Conservation (phyloP, 2,888 invertebrate species). For the Apodemia hepburni region DNA sequence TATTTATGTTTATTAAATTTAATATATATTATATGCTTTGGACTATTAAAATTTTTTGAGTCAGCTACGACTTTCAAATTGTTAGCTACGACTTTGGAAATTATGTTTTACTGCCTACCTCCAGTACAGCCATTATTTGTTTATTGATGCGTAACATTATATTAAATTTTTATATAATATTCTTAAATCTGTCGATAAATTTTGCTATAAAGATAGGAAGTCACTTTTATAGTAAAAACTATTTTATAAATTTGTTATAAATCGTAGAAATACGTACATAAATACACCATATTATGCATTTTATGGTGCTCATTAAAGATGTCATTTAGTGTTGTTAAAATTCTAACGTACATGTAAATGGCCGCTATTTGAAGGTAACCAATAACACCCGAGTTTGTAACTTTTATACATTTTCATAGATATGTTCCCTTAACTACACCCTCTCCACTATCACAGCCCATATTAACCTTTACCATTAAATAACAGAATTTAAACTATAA, state of each 20-base stretch:
- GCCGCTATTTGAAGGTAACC: constrained; percentile 4
- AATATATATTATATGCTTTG: constrained; percentile 5
- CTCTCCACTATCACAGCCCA: constrained; percentile 71
- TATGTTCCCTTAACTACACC: constrained; percentile 61
- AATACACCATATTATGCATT: too few relatives aligned
- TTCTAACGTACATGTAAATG: background rate
- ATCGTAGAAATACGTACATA: too few relatives aligned
- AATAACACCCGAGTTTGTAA: constrained; percentile 20
- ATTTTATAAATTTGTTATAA: too few relatives aligned
- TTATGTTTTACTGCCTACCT: background rate
- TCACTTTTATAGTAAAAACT: too few relatives aligned
- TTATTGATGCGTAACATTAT: background rate
- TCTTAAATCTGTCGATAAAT: too few relatives aligned
- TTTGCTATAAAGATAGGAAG: too few relatives aligned
- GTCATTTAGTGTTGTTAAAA: background rate
- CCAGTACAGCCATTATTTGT: background rate
- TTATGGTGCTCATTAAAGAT: too few relatives aligned
- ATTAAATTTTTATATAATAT: too few relatives aligned
- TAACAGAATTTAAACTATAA: constrained; percentile 62
- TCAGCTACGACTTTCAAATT: constrained; percentile 1
- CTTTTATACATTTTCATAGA: constrained; percentile 35
- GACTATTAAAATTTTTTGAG: constrained; percentile 5
- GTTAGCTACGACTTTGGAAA: background rate
- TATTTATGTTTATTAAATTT: background rate
- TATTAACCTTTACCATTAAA: constrained; percentile 57